Conservation (phyloP, 2,797 vertebrate species). For the Cryptoprocta ferox region DNA sequence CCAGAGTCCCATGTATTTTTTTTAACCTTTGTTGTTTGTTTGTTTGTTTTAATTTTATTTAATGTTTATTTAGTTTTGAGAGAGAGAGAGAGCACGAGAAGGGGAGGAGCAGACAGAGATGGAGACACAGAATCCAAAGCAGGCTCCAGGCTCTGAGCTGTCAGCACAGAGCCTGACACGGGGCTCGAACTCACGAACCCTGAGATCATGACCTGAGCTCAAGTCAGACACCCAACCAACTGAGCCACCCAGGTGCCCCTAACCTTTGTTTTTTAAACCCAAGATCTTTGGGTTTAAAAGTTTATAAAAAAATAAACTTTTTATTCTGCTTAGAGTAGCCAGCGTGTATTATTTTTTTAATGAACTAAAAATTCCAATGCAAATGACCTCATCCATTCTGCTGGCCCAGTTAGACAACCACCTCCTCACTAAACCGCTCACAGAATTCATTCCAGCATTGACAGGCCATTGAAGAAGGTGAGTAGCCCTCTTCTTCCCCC, state of each 20-base stretch:
- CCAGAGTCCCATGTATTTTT: neutral
- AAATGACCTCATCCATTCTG: neutral
- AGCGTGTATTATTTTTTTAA: neutral
- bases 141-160: no score
- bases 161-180: no score
- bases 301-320: neutral
- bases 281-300: no score
- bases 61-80: no score
- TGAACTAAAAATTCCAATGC: neutral
- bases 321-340: neutral
- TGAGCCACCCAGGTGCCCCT: no score
- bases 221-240: no score
- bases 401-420: neutral
- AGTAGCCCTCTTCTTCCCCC: accelerated
- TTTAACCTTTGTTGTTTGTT: neutral
- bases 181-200: no score
- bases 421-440: neutral
- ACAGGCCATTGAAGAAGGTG: neutral
- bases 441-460: neutral
- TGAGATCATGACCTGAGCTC: no score
- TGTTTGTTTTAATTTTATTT: no score
- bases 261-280: neutral
- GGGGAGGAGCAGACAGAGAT: no score
- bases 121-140: no score
- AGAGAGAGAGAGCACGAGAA: no score